Evolutionary conservation across 2,888 invertebrate species (phyloP).

Genomic region (Augiades crinisus): DNA sequence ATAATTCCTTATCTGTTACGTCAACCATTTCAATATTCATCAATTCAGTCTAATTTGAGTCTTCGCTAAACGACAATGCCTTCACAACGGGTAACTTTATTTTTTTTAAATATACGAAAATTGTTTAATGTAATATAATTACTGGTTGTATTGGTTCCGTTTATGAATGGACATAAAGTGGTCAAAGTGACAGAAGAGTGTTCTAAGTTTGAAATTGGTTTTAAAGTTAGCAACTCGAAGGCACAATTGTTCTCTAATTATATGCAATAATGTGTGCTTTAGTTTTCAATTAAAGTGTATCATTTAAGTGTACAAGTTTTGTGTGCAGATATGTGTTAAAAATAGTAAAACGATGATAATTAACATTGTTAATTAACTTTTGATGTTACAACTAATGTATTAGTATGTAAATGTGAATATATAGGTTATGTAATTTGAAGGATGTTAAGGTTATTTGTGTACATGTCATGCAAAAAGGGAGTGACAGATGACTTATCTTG

Average conservation of each 20-base stretch:
- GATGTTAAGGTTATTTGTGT: not conserved
- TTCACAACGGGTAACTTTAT: constrained; percentile 63
- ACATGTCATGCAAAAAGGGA: constrained; percentile 22
- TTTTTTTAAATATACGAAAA: constrained; percentile 16
- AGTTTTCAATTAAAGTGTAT: not conserved
- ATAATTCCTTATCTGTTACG: constrained; percentile 73
- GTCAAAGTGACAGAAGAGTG: constrained; percentile 8
- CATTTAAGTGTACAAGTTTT: not conserved
- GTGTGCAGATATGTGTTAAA: not conserved
- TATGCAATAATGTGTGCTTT: not conserved
- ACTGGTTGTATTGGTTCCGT: too few species aligned
- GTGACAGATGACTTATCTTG: constrained; percentile 38
- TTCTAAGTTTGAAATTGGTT: constrained; percentile 1
- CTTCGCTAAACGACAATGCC: constrained; percentile 68
- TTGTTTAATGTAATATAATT: too few species aligned
- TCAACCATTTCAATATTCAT: constrained; percentile 51
- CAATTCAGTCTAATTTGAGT: constrained; percentile 65
- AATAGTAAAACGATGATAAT: not conserved
- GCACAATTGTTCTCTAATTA: not conserved
- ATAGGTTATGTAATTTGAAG: not conserved
- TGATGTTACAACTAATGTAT: not conserved
- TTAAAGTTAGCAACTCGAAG: not conserved
- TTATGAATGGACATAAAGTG: not conserved
- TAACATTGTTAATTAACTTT: not conserved
- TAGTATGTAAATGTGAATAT: not conserved